These are phyloP conservation scores for Asarcornis scutulata DNA, from an alignment of 2,113 vertebrate species.

Conservation along the genomic window DNA sequence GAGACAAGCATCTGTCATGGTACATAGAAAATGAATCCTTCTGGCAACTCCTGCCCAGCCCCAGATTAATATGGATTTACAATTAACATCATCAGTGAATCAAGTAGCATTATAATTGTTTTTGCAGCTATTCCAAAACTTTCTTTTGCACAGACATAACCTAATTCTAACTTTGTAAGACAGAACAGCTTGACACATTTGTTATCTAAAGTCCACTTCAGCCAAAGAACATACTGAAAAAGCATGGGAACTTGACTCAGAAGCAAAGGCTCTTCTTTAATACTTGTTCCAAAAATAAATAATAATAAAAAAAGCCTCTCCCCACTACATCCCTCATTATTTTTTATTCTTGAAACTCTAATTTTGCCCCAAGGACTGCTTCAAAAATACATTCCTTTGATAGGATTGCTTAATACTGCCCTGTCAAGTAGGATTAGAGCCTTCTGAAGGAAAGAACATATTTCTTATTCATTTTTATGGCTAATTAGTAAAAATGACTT, in stretches of 20 bases:
- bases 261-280: constrained; percentile 65
- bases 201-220: constrained; percentile 73
- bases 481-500: constrained; percentile 55
- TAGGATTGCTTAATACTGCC: constrained; percentile 50
- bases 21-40: constrained; percentile 57
- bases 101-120: constrained; percentile 52
- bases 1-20: constrained; percentile 30
- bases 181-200: constrained; percentile 74
- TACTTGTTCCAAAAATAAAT: constrained; percentile 55
- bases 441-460: constrained; percentile 35
- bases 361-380: constrained; percentile 64
- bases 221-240: constrained; percentile 75
- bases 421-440: constrained; percentile 58
- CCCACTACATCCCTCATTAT: constrained; percentile 43
- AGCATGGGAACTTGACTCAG: constrained; percentile 75
- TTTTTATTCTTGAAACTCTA: constrained; percentile 50
- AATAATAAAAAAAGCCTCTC: constrained; percentile 9
- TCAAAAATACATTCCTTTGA: constrained; percentile 57
- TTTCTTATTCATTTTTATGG: constrained; percentile 44
- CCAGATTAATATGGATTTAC: constrained; percentile 69
- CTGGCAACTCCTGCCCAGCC: constrained; percentile 51
- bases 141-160: constrained; percentile 62
- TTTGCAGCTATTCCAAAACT: constrained; percentile 70
- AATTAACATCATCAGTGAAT: constrained; percentile 60
- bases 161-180: constrained; percentile 65